Evolutionary conservation across 2,797 vertebrate species (phyloP), one percentile per base, ranked within the genome.

Genomic region (Scarus forsteni): DNA sequence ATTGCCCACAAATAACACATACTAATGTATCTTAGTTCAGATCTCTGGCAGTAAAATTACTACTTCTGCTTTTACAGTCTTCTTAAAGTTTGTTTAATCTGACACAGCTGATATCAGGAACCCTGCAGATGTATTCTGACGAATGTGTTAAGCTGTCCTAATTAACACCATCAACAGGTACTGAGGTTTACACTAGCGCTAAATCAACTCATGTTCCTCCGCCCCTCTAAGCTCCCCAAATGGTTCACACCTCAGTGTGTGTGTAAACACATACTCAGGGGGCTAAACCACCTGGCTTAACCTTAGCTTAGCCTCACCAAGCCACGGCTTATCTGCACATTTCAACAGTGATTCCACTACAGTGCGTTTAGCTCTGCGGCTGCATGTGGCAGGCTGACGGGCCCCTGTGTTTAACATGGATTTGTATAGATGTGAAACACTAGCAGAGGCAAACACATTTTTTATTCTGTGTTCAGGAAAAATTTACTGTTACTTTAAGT

Each of bases 301-400:
- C 91, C 86, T 82, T 63, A 75, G 88, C 72, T 90, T 85, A 89
- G 85, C 80, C 74, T 72, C 64, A 49, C 81, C 81, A 70, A 80
- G 78, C 79, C 65, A n/a, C 16, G 16, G 83, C 80, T 90, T 91
- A 94, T 92, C 93, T 88, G 93, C 83, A 92, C 89, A 94, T 92
- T 95, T 95, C 93, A 94, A 94, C 94, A 81, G 75, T 63, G 83
- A 85, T 82, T 83, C 83, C 64, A 59, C 53, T 71, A 73, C 73
- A 48, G 50, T 48, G 70, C 74, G 74, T 78, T 76, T 70, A 81
- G 70, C 74, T 64, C n/a, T 36, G 75, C 19, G n/a, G 64, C 67
- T 55, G 68, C 66, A 60, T 73, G 80, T 68, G 77, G 66, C 68
- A 46, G 67, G 46, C 73, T 56, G 66, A 66, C 60, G 43, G 69